Percentiles rank a stretch among this genome's conserved stretches.
Evolutionary conservation across 1,140 invertebrate species (phyloP).

Genomic region (Metopolophium dirhodum): DNA sequence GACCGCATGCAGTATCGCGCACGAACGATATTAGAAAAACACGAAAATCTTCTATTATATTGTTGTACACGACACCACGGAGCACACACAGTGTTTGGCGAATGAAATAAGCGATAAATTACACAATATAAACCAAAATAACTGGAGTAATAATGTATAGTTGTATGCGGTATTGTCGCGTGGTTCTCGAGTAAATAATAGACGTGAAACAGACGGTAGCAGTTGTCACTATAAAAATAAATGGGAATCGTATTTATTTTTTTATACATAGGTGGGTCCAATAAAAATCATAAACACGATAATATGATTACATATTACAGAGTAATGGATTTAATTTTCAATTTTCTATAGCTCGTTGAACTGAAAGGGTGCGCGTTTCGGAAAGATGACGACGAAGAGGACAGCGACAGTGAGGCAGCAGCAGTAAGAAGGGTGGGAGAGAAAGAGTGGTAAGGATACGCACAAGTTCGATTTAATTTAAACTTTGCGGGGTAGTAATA

Average conservation of each 20-base stretch:
- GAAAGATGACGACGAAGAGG: not conserved
- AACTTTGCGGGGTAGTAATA: not conserved
- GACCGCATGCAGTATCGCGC: not conserved
- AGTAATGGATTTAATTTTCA: not conserved
- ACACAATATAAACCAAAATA: not conserved
- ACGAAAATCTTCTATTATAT: not conserved
- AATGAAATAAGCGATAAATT: not conserved
- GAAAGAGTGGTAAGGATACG: not conserved
- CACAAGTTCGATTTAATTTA: not conserved
- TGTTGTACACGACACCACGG: not conserved
- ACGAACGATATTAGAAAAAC: not conserved
- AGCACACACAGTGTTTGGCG: too few relatives aligned
- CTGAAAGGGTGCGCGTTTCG: not conserved
- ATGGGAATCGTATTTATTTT: not conserved
- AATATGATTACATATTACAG: not conserved
- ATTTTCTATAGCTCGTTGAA: not conserved
- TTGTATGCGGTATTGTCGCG: not conserved
- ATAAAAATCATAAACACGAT: not conserved
- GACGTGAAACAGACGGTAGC: not conserved
- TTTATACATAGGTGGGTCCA: too few relatives aligned
- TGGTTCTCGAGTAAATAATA: not conserved
- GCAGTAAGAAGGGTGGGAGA: not conserved
- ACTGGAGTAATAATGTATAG: not conserved
- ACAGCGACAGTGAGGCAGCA: too few relatives aligned
- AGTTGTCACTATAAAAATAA: not conserved